These are phyloP conservation scores for Vanessa cardui DNA, from an alignment of 2,888 invertebrate genomes.

Conservation along the genomic window DNA sequence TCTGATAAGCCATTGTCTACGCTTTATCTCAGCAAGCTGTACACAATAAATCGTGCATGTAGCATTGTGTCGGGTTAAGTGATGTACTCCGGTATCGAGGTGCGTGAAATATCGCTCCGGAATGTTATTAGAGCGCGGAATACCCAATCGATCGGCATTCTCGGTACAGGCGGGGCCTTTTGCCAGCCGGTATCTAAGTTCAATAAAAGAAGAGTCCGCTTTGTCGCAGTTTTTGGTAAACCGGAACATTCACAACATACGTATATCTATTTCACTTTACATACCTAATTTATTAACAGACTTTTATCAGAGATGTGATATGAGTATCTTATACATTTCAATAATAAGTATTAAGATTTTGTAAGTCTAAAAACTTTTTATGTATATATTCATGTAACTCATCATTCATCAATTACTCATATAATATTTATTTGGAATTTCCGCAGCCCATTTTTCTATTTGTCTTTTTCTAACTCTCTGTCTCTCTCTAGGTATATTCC, in stretches of 20 bases:
- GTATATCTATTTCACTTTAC: background rate
- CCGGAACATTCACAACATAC: background rate
- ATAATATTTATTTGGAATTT: too few species aligned
- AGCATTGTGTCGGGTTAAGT: constrained; percentile 57
- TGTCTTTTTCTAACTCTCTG: too few species aligned
- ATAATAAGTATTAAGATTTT: too few species aligned
- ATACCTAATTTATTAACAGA: too few species aligned
- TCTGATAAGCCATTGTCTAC: constrained; percentile 77
- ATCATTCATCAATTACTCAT: too few species aligned
- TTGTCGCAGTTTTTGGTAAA: constrained; percentile 48
- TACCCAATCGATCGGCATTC: constrained; percentile 62
- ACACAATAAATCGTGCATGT: constrained; percentile 78
- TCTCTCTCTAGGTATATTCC: too few species aligned
- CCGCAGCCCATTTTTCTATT: too few species aligned
- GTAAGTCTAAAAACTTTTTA: too few species aligned
- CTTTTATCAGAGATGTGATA: too few species aligned
- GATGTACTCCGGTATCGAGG: constrained; percentile 52
- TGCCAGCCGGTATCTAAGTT: constrained; percentile 50
- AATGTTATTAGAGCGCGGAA: constrained; percentile 75
- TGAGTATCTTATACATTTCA: too few species aligned
- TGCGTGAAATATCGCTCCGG: constrained; percentile 59
- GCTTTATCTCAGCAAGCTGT: constrained; percentile 70
- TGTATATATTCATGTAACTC: too few species aligned
- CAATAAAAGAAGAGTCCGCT: constrained; percentile 54
- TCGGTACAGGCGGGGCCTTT: constrained; percentile 35